Evolutionary conservation across 1,140 invertebrate species (phyloP).

Genomic region (Sminthurides bifidus): DNA sequence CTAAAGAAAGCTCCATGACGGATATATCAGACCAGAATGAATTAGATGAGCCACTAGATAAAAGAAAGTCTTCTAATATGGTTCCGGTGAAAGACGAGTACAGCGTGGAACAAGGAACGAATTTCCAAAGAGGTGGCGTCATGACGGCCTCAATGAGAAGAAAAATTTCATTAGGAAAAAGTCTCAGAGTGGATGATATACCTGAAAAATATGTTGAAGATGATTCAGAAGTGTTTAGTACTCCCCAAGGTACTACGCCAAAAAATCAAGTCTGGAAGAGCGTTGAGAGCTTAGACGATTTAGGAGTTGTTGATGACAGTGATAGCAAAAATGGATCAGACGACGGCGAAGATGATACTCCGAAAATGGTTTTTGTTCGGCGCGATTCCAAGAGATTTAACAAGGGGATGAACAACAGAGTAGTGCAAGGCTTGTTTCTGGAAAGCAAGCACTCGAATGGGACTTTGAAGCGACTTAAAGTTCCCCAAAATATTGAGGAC

Average conservation of each 20-base stretch:
- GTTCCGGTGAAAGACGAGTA: conserved; percentile 21
- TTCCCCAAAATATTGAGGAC: conserved; percentile 24
- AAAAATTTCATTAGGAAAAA: conserved; percentile 14
- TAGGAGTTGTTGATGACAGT: conserved; percentile 26
- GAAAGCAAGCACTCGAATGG: conserved; percentile 31
- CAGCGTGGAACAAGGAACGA: neutral
- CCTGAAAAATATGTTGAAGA: conserved; percentile 8
- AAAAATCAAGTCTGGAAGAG: conserved; percentile 10
- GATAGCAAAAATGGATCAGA: conserved; percentile 16
- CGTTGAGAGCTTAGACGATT: conserved; percentile 26
- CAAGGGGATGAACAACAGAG: conserved; percentile 17
- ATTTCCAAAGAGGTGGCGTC: conserved; percentile 5
- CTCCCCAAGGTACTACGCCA: neutral
- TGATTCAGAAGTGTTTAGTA: neutral
- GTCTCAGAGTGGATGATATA: neutral
- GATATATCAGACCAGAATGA: conserved; percentile 11
- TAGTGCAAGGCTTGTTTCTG: conserved; percentile 31
- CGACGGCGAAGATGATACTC: conserved; percentile 10
- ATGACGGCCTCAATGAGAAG: conserved; percentile 17
- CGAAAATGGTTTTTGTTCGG: conserved; percentile 19
- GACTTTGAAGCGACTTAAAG: conserved; percentile 23
- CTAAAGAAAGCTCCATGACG: conserved; percentile 16
- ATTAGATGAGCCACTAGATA: conserved; percentile 5
- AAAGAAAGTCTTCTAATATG: conserved; percentile 12
- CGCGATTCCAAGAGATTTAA: conserved; percentile 31